These are phyloP conservation scores for Ferdinandea cuprea DNA, from an alignment of 2,888 invertebrate species.

Conservation along the genomic window DNA sequence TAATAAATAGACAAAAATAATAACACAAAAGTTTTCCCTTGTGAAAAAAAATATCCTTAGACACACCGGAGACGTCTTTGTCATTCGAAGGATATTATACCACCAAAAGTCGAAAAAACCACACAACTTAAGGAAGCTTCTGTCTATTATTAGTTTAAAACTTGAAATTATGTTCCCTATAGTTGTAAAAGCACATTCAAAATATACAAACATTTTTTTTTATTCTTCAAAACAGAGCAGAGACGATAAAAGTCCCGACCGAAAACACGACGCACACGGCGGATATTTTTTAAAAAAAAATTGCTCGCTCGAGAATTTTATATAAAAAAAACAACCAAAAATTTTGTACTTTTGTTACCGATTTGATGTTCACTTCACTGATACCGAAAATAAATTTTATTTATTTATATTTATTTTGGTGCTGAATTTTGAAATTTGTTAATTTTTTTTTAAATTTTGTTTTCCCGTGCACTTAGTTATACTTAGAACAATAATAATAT, in stretches of 20 bases:
- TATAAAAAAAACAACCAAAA: slow-evolving; percentile 21
- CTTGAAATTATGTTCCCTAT: slow-evolving; percentile 2
- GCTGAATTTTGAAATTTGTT: too few relatives aligned
- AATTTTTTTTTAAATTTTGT: neutral
- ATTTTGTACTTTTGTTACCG: slow-evolving; percentile 4
- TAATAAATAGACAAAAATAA: too few relatives aligned
- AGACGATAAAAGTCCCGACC: neutral
- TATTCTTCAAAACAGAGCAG: neutral
- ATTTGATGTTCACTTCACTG: slow-evolving; percentile 14
- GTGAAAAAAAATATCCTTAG: slow-evolving; percentile 20
- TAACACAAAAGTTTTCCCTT: too few relatives aligned
- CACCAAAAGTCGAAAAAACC: neutral
- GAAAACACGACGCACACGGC: slow-evolving; percentile 11
- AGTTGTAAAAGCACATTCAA: slow-evolving; percentile 2
- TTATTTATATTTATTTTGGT: neutral
- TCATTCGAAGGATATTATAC: slow-evolving; percentile 26
- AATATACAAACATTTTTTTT: neutral
- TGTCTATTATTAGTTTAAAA: slow-evolving; percentile 5
- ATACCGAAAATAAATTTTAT: slow-evolving; percentile 12
- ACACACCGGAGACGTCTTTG: slow-evolving; percentile 42
- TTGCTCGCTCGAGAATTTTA: slow-evolving; percentile 14
- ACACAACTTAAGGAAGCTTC: neutral
- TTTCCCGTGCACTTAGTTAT: neutral
- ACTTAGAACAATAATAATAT: neutral
- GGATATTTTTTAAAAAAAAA: slow-evolving; percentile 1